Evolutionary conservation across 2,113 vertebrate genomes (phyloP), one percentile per base, ranked within the genome.

Genomic region (Lasiurus borealis): DNA sequence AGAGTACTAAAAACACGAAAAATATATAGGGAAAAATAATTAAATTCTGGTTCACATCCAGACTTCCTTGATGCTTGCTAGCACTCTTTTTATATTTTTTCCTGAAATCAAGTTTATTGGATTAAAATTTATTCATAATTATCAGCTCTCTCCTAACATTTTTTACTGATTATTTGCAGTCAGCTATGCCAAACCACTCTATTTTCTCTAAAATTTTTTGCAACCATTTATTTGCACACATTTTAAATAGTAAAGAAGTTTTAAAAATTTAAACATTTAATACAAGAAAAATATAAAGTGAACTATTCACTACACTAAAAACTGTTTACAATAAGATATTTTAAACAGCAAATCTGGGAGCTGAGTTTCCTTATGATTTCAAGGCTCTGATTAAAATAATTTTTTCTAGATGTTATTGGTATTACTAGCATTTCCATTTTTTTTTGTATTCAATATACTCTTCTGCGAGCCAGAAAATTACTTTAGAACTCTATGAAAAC

Each of bases 191-290:
- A 76, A 31, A n/a, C 46, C 73, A 5, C 50, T 50, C 27, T 76
- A 18, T 29, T 29, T 48, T 48, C 27, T 5, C 29, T 50, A 19
- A 50, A 85, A 36, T 48, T 69, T 88, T 48, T 69, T 83, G 59
- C 34, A 93, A 44, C 36, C 34, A 91, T 96, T 88, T 97, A 94
- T 88, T 96, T 93, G 89, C 31, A 80, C 27, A 75, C 44, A 93
- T 88, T 82, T 73, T 88, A 88, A 92, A 83, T 48, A 91, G 48
- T 87, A 73, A 77, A 88, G 44, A 71, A 46, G 88, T 23, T 75
- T 94, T 10, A 80, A 88, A 93, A 10, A 7, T 73, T 86, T 86
- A 57, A 86, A 82, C 40, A 76, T 81, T 76, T 90, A 95, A 44
- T 78, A 44, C 1, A 52, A 76, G 36, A 77, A 96, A 90, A 95